Evolutionary conservation across 2,888 invertebrate genomes (phyloP).

Genomic region (Apotomis turbidana): DNA sequence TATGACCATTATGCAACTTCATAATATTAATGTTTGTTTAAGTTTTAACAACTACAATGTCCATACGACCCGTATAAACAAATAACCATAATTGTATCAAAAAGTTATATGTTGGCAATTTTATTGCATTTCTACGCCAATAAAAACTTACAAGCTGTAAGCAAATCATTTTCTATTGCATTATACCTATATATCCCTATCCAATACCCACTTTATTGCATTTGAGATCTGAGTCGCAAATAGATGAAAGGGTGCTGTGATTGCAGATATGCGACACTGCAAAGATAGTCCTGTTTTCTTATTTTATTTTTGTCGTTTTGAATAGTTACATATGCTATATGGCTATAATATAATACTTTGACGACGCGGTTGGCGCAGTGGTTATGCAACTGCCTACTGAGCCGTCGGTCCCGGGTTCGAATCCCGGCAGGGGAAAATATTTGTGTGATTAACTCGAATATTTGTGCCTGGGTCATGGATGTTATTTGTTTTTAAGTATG

Average conservation of each 20-base stretch:
- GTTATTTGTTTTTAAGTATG: too few species aligned
- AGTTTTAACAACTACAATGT: slow-evolving; percentile 11
- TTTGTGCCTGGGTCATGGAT: too few species aligned
- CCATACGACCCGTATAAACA: slow-evolving; percentile 1
- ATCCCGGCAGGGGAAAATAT: too few species aligned
- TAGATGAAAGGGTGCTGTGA: slow-evolving; percentile 1
- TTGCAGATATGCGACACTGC: not conserved
- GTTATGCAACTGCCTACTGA: too few species aligned
- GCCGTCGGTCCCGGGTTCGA: too few species aligned
- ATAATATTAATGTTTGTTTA: slow-evolving; percentile 49
- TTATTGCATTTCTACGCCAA: slow-evolving; percentile 23
- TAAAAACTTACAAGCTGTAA: slow-evolving; percentile 22
- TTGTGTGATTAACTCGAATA: too few species aligned
- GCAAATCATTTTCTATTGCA: slow-evolving; percentile 30
- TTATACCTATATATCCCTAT: slow-evolving; percentile 28
- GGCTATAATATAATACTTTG: too few species aligned
- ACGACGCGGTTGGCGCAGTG: too few species aligned
- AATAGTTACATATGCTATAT: too few species aligned
- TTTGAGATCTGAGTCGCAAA: slow-evolving; percentile 14
- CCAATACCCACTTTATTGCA: slow-evolving; percentile 21
- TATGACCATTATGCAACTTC: slow-evolving; percentile 61
- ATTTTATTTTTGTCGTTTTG: slow-evolving; percentile 1
- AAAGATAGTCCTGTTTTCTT: not conserved
- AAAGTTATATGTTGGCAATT: slow-evolving; percentile 30
- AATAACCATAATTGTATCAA: slow-evolving; percentile 4